Evolutionary conservation across 2,797 vertebrate genomes (phyloP), one percentile per base, ranked within the genome.

Genomic region (Tamandua tetradactyla): DNA sequence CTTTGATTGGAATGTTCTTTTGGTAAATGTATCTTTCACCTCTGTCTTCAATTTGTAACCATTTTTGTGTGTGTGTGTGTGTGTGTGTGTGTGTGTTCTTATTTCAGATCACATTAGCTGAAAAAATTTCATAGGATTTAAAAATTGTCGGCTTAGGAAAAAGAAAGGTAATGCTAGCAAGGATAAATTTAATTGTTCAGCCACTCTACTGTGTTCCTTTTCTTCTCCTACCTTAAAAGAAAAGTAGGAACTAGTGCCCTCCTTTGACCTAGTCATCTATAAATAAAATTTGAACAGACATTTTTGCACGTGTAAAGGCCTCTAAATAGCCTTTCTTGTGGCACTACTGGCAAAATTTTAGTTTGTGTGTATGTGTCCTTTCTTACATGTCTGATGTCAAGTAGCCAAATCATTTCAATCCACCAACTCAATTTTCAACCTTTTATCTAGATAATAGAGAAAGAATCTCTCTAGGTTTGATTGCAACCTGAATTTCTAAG

Each of bases 401-500:
- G 71, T 32, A 55, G 49, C 35, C 92, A 88, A 95, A 44, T 93
- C 57, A 92, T 72, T 95, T 95, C 42, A 89, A 87, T 57, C 13
- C 81, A 89, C 27, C 23, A 87, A 85, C 37, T 76, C 75, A 32
- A 8, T 90, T 91, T 95, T 82, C 64, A 87, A 68, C 1, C 44
- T 94, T 95, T 93, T 49, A 74, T 86, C 64, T 52, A 95, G 64
- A 83, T 57, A 78, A 76, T 44, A 69, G 10, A 14, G n/a, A 42
- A 95, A 62, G 49, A 89, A 47, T 88, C 59, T 92, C 47, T 57
- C 55, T 81, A 37, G 44, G 40, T 85, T 91, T 91, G 61, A 80
- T 14, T 87, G 78, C 75, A 86, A 80, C 49, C 94, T 91, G 72
- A 93, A 93, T 91, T 87, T 96, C 86, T 96, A 59, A 91, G 47